A percentile compares a stretch with the other conserved stretches of the same genome.
Conservation (phyloP, 1,140 invertebrate genomes). For the Drosophila elegans region DNA sequence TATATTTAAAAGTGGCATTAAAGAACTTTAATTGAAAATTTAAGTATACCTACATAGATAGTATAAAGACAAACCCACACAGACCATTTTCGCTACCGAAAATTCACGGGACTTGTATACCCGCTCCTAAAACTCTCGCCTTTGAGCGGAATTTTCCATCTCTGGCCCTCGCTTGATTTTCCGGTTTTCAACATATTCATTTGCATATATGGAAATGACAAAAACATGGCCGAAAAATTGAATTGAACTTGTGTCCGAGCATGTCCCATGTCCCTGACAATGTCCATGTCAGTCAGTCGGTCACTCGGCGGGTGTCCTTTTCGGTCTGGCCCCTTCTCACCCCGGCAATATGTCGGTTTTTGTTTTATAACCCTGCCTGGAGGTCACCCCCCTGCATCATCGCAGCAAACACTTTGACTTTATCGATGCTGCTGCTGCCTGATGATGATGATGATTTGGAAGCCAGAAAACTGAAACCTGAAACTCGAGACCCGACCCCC, state of each 20-base stretch:
- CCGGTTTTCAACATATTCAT: constrained; percentile 76
- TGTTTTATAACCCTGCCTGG: constrained; percentile 58
- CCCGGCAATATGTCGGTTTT: constrained; percentile 51
- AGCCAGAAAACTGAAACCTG: constrained; percentile 15
- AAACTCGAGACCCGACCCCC: constrained; percentile 55
- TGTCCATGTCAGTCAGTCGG: constrained; percentile 34
- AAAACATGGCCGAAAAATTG: constrained; percentile 81
- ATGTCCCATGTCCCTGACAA: constrained; percentile 45
- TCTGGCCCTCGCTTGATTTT: constrained; percentile 46
- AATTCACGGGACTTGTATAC: constrained; percentile 1
- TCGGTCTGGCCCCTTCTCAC: constrained; percentile 4
- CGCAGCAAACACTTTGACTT: constrained; percentile 71
- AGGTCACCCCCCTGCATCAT: constrained; percentile 33
- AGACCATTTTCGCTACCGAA: neutral
- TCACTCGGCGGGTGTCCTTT: constrained; percentile 51
- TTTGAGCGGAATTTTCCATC: neutral
- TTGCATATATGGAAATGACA: constrained; percentile 82
- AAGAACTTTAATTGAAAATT: neutral
- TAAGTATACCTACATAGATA: neutral
- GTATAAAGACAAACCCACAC: neutral
- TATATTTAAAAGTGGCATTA: too few species aligned
- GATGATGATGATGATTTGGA: constrained; percentile 37
- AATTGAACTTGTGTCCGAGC: constrained; percentile 75
- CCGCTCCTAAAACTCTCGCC: constrained; percentile 7
- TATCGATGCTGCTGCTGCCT: constrained; percentile 39